Evolutionary conservation across 2,888 invertebrate genomes (phyloP).

Genomic region (Drosophila multiciliata): DNA sequence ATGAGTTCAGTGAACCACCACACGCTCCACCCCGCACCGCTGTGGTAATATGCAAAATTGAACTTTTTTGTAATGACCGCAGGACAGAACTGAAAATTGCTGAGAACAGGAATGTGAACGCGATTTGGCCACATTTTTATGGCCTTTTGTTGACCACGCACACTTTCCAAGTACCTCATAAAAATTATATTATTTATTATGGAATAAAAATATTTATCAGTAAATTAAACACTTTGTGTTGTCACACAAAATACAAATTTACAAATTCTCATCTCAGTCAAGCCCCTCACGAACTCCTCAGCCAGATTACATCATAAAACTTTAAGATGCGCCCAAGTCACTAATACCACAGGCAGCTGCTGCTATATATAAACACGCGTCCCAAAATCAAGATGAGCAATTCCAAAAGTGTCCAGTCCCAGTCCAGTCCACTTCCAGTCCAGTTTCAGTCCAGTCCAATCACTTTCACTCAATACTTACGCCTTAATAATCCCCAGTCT

Average conservation of each 20-base stretch:
- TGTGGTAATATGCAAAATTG: conserved; percentile 65
- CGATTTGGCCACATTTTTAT: conserved; percentile 65
- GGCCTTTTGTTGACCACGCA: conserved; percentile 38
- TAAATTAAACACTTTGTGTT: conserved; percentile 73
- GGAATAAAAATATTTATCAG: conserved; percentile 79
- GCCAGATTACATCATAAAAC: conserved; percentile 67
- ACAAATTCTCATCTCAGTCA: conserved; percentile 42
- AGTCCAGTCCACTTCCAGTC: not conserved
- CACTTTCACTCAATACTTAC: not conserved
- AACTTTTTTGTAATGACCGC: conserved; percentile 72
- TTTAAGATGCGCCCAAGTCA: conserved; percentile 23
- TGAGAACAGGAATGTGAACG: conserved; percentile 17
- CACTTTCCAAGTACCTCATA: conserved; percentile 62
- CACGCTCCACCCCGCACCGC: conserved; percentile 4
- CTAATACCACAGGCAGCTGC: conserved; percentile 16
- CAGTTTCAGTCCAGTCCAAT: conserved; percentile 1
- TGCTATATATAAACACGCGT: conserved; percentile 46
- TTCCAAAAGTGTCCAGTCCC: not conserved
- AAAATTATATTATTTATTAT: conserved; percentile 75
- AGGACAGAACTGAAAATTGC: conserved; percentile 73
- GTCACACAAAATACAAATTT: conserved; percentile 34
- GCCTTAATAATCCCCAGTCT: not conserved
- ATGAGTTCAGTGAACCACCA: conserved; percentile 71
- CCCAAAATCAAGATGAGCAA: conserved; percentile 13
- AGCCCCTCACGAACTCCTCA: not conserved